A percentile compares a stretch with the other conserved stretches of the same genome.
Evolutionary conservation across 2,113 vertebrate genomes (phyloP).

Genomic region (Sinocyclocheilus grahami): DNA sequence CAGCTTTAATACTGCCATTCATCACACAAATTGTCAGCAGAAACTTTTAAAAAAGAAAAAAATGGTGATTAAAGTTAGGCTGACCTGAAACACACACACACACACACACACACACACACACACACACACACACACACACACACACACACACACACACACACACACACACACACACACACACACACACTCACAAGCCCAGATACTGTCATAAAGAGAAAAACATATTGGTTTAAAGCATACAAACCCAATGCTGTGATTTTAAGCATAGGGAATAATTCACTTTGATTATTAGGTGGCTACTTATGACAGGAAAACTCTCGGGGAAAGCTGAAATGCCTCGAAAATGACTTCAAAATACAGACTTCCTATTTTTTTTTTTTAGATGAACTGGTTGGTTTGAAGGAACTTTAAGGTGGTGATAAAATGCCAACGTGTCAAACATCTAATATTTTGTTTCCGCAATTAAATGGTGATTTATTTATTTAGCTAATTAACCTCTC

Average conservation of each 20-base stretch:
- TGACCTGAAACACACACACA: not conserved
- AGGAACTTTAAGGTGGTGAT: not conserved
- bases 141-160: not conserved
- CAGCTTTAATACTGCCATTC: conserved; percentile 24
- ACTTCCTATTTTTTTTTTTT: not conserved
- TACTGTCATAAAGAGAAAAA: not conserved
- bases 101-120: accelerated
- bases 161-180: too few species aligned
- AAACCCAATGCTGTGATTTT: not conserved
- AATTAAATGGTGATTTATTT: conserved; percentile 12
- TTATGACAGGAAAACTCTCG: not conserved
- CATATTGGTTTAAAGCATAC: not conserved
- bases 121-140: too few species aligned
- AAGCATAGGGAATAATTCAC: conserved; percentile 4
- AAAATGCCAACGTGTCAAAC: not conserved
- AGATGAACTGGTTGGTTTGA: not conserved
- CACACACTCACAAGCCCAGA: not conserved
- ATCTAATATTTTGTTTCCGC: not conserved
- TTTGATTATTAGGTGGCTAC: not conserved
- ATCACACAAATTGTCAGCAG: conserved; percentile 12
- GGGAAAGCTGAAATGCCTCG: not conserved
- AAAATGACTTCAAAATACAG: conserved; percentile 1
- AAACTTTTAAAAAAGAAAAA: not conserved
- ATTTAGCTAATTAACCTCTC: conserved; percentile 10
- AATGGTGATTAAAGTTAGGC: not conserved